phyloP scores from a whole-genome alignment of 2,888 invertebrate species.

The Drosophila prolongata region DNA sequence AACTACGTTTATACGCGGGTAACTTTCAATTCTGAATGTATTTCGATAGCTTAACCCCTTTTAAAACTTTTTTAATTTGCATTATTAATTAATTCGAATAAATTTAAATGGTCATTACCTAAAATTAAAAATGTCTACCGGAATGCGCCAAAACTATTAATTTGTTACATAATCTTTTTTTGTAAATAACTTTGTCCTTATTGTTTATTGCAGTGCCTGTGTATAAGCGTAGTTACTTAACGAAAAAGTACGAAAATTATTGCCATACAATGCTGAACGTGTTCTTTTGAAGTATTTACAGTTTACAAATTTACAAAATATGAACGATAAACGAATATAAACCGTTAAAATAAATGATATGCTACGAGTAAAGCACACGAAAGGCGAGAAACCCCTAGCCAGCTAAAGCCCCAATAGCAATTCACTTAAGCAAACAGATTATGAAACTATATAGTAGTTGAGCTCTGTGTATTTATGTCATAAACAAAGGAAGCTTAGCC shows the following conservation, averaged over 20 bases:
- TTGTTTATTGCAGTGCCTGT: background rate
- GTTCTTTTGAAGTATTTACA: slow-evolving; percentile 81
- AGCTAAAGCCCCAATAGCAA: background rate
- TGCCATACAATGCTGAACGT: slow-evolving; percentile 52
- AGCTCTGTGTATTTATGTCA: slow-evolving; percentile 31
- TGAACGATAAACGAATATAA: slow-evolving; percentile 40
- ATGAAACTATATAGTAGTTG: background rate
- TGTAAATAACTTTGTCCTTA: background rate
- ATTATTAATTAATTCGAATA: too few relatives aligned
- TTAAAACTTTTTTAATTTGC: background rate
- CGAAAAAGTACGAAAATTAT: slow-evolving; percentile 13
- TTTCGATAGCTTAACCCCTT: too few relatives aligned
- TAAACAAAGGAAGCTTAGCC: slow-evolving; percentile 48
- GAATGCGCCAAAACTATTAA: too few relatives aligned
- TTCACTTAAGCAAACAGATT: slow-evolving; percentile 5
- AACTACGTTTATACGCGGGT: slow-evolving; percentile 18
- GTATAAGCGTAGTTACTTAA: slow-evolving; percentile 11
- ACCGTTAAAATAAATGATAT: background rate
- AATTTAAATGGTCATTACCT: too few relatives aligned
- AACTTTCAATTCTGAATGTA: background rate
- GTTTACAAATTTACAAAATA: slow-evolving; percentile 78
- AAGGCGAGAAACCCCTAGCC: background rate
- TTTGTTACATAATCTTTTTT: background rate
- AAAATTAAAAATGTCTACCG: too few relatives aligned
- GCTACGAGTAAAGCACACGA: too few relatives aligned